Evolutionary conservation across 92 coral and sea anemone genomes (phyloP).

Genomic region (Zoanthus solanderi): DNA sequence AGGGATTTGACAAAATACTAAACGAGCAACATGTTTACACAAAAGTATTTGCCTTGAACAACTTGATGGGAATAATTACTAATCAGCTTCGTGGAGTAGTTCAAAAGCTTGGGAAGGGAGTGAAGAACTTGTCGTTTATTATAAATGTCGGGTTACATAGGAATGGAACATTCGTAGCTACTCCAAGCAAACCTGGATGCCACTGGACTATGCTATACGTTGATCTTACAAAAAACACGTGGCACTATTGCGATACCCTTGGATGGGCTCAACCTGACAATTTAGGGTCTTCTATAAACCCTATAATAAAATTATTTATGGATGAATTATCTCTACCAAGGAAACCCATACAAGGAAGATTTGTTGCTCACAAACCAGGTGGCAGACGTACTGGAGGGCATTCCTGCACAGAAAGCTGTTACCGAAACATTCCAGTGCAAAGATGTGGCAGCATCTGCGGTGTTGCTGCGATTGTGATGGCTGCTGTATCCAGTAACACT

Average conservation of each 20-base stretch:
- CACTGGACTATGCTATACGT: slow-evolving; percentile 62
- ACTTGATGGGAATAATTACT: slow-evolving; percentile 27
- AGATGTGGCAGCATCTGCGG: slow-evolving; percentile 47
- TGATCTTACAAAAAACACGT: slow-evolving; percentile 38
- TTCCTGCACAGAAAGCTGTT: slow-evolving; percentile 13
- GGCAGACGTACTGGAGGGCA: neutral
- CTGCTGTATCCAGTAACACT: slow-evolving; percentile 44
- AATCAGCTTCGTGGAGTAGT: slow-evolving; percentile 7
- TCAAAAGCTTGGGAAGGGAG: slow-evolving; percentile 23
- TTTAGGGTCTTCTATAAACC: slow-evolving; percentile 21
- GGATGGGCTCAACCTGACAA: slow-evolving; percentile 46
- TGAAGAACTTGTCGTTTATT: slow-evolving; percentile 42
- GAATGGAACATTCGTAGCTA: slow-evolving; percentile 39
- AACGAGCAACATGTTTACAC: slow-evolving; percentile 37
- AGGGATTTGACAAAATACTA: slow-evolving; percentile 42
- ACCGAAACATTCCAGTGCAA: slow-evolving; percentile 37
- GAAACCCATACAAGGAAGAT: slow-evolving; percentile 41
- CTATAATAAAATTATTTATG: slow-evolving; percentile 44
- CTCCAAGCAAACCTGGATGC: slow-evolving; percentile 46
- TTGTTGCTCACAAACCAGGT: slow-evolving; percentile 47
- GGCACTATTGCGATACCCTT: slow-evolving; percentile 38
- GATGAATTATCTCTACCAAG: slow-evolving; percentile 9
- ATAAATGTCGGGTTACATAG: slow-evolving; percentile 53
- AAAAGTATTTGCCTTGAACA: slow-evolving; percentile 51
- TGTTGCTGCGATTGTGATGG: slow-evolving; percentile 54